Conservation (phyloP, 2,113 vertebrate genomes). For the Peromyscus californicus region DNA sequence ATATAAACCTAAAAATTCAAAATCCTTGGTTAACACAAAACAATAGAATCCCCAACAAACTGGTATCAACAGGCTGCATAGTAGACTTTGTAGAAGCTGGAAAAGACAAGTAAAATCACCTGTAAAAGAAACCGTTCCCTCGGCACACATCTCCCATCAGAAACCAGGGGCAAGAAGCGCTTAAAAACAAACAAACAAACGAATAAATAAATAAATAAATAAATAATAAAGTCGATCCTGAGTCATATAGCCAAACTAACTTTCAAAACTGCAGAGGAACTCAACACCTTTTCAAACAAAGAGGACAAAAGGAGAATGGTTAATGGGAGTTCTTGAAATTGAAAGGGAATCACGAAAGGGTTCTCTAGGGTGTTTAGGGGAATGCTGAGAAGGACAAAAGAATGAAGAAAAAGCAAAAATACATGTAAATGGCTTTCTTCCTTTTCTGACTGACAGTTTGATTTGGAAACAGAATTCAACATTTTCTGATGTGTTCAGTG, state of each 20-base stretch:
- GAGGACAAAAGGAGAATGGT: background rate
- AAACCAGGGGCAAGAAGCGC: background rate
- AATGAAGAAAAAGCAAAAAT: background rate
- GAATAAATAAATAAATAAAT: background rate
- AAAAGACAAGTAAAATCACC: background rate
- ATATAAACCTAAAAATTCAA: background rate
- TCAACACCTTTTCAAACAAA: background rate
- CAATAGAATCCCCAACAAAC: background rate
- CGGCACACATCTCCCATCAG: background rate
- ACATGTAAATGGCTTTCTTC: background rate
- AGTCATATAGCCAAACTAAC: background rate
- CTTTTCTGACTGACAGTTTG: background rate
- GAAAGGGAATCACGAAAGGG: background rate
- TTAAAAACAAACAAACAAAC: background rate
- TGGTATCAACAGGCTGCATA: background rate
- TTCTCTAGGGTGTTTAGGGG: background rate
- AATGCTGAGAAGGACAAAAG: background rate
- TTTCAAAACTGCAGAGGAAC: background rate
- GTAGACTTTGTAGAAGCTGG: background rate
- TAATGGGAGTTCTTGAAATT: background rate
- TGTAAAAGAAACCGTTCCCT: background rate
- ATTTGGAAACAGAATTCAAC: slow-evolving; percentile 12
- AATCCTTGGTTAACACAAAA: background rate
- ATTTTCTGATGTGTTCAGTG: background rate
- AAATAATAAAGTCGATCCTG: background rate